Percentiles rank a stretch among this genome's conserved stretches.
phyloP scores from a whole-genome alignment of 1,140 invertebrate species.

The Dinoponera quadriceps region DNA sequence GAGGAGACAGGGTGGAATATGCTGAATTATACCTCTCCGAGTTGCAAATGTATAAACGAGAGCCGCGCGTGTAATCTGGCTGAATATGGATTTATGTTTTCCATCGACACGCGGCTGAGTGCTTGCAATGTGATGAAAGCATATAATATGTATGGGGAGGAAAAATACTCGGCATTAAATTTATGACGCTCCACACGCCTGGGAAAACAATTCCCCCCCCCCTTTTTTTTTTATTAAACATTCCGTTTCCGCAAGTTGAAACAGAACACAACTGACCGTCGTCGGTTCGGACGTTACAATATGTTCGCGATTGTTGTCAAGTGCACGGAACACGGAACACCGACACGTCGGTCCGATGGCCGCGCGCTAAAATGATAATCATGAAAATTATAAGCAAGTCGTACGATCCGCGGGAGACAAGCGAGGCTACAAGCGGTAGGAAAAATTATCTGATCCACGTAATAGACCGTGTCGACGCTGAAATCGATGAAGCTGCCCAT shows the following conservation, averaged over 20 bases:
- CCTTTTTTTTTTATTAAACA: not conserved
- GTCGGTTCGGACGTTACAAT: not conserved
- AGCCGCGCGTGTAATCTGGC: slow-evolving; percentile 68
- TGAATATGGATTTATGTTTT: slow-evolving; percentile 72
- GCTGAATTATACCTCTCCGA: slow-evolving; percentile 52
- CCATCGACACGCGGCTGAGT: slow-evolving; percentile 57
- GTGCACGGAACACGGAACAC: not conserved
- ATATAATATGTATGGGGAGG: slow-evolving; percentile 39
- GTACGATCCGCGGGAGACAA: not conserved
- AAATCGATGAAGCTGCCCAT: slow-evolving; percentile 8
- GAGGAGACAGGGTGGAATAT: slow-evolving; percentile 8
- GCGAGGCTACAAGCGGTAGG: slow-evolving; percentile 4
- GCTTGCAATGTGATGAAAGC: slow-evolving; percentile 41
- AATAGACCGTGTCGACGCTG: not conserved
- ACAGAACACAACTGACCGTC: not conserved
- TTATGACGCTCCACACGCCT: slow-evolving; percentile 16
- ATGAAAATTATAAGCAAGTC: slow-evolving; percentile 50
- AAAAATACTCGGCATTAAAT: slow-evolving; percentile 40
- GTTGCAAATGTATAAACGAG: slow-evolving; percentile 59
- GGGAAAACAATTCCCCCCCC: not conserved
- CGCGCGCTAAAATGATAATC: not conserved
- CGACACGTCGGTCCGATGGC: not conserved
- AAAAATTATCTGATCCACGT: slow-evolving; percentile 45
- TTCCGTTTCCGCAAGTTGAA: slow-evolving; percentile 8
- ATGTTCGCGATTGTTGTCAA: not conserved